Evolutionary conservation across 2,113 vertebrate species (phyloP), one percentile per base, ranked within the genome.

Genomic region (Athene noctua): DNA sequence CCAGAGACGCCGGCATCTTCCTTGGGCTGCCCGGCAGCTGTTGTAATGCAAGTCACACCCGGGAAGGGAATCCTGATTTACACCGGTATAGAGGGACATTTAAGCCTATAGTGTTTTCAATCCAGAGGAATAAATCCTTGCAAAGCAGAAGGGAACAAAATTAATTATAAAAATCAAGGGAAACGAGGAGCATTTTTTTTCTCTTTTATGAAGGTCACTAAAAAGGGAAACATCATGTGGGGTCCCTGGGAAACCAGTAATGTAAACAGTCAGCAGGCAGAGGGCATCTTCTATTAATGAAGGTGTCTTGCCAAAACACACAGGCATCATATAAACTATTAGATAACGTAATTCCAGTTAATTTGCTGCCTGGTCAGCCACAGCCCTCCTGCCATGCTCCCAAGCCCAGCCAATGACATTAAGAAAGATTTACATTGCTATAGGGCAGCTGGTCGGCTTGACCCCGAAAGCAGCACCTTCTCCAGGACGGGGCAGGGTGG

Each of bases 281-380:
- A 92, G 94, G 58, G 66, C 88, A 93, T 80, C 92, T 90, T 62
- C 79, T 92, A 21, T 86, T 94, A 88, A 92, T 83, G 93, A 51
- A 93, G 79, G 74, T 72, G 75, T 68, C 75, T 80, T 13, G 1
- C 81, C 90, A 90, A 95, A 86, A 84, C 47, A 87, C 55, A 90
- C 34, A 70, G 58, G 74, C 79, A 65, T 88, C 90, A 26, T 54
- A 70, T 90, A 77, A 92, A 93, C 94, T 80, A 90, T 86, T 85
- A 54, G 74, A 36, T 94, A 94, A 96, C 92, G 92, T 91, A 81
- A 96, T 90, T 94, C 49, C 81, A 92, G 70, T 66, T 95, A 88
- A 96, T 94, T 92, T 96, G 78, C 87, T 91, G 89, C 63, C 89
- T 93, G 91, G 55, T 90, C 89, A 88, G 87, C 88, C 87, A 65